A percentile compares a stretch with the other conserved stretches of the same genome.
These are phyloP conservation scores for Schizotus pectinicornis DNA, from an alignment of 2,888 invertebrate species.

Conservation along the genomic window DNA sequence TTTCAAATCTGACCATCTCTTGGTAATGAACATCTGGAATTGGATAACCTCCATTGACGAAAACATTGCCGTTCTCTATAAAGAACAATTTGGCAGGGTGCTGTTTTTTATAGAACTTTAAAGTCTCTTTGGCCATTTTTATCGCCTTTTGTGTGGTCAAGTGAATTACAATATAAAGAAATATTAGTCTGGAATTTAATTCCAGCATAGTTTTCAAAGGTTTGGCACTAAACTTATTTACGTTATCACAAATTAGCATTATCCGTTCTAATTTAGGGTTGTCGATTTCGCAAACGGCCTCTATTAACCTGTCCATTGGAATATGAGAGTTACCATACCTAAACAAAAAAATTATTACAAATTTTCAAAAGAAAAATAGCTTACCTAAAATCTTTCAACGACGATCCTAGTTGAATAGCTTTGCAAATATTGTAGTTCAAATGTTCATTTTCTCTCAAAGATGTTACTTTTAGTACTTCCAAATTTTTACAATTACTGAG, in stretches of 20 bases:
- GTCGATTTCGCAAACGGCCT: slow-evolving; percentile 1
- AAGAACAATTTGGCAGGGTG: slow-evolving; percentile 14
- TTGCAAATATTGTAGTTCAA: slow-evolving; percentile 5
- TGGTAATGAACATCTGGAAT: slow-evolving; percentile 18
- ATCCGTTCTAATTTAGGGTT: slow-evolving; percentile 11
- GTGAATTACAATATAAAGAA: slow-evolving; percentile 13
- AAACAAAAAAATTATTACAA: background rate
- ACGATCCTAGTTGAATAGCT: background rate
- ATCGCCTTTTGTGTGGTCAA: background rate
- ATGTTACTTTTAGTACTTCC: slow-evolving; percentile 1
- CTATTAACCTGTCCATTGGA: slow-evolving; percentile 5
- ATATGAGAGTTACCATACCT: slow-evolving; percentile 9
- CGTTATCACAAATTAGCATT: slow-evolving; percentile 6
- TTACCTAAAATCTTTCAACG: slow-evolving; percentile 16
- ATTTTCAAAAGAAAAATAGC: background rate
- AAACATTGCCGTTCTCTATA: slow-evolving; percentile 1
- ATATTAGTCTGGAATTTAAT: slow-evolving; percentile 2
- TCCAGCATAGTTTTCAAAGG: slow-evolving; percentile 7
- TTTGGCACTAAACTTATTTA: slow-evolving; percentile 4
- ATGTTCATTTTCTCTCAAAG: slow-evolving; percentile 10
- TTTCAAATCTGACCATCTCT: slow-evolving; percentile 14
- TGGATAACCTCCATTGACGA: background rate
- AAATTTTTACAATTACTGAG: slow-evolving; percentile 7
- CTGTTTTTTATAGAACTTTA: slow-evolving; percentile 8
- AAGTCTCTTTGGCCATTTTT: slow-evolving; percentile 4